phyloP scores from a whole-genome alignment of 2,888 invertebrate genomes.

The Spialia ferax region DNA sequence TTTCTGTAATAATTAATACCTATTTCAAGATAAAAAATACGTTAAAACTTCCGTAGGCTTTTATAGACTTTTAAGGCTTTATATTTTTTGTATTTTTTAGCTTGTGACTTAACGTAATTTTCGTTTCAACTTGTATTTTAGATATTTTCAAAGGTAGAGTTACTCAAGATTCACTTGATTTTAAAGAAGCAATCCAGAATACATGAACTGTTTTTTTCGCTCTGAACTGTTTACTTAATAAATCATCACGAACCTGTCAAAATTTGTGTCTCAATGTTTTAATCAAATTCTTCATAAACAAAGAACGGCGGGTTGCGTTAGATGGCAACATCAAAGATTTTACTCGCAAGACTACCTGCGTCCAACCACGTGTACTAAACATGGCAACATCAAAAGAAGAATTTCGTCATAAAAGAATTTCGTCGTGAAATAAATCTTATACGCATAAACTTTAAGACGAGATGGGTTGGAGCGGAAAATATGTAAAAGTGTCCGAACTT shows the following conservation, averaged over 20 bases:
- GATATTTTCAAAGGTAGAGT: no score
- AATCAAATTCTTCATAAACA: neutral
- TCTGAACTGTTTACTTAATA: neutral
- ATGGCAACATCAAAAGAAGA: constrained; percentile 8
- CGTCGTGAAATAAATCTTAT: constrained; percentile 2
- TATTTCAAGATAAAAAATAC: no score
- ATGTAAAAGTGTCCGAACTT: no score
- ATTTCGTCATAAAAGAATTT: neutral
- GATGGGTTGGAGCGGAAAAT: neutral
- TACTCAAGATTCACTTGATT: no score
- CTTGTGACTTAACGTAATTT: no score
- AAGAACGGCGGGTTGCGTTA: neutral
- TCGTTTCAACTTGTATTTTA: no score
- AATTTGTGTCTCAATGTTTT: neutral
- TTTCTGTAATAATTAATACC: no score
- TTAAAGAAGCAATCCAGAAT: neutral
- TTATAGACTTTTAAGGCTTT: no score
- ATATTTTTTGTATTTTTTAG: no score
- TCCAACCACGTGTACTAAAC: constrained; percentile 4
- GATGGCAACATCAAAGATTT: neutral
- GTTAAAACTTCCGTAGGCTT: no score
- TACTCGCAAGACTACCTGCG: constrained; percentile 4
- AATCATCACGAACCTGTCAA: neutral
- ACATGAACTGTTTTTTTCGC: neutral
- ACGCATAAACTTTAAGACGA: neutral